These are phyloP conservation scores for Gila orcuttii DNA, from an alignment of 2,113 vertebrate genomes.

Conservation along the genomic window DNA sequence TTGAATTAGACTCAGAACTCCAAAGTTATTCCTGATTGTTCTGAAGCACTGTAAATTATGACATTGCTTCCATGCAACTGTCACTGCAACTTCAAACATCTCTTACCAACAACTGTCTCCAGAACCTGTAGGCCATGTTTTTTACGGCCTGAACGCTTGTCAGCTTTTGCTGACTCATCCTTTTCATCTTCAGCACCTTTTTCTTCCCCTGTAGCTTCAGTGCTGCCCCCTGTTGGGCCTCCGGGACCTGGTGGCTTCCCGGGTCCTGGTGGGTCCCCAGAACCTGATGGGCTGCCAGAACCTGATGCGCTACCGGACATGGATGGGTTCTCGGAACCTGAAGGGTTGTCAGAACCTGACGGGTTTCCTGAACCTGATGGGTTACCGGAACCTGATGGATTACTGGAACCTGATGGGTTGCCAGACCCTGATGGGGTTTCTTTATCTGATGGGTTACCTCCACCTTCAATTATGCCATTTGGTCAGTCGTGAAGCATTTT, in stretches of 20 bases:
- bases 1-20: slow-evolving; percentile 45
- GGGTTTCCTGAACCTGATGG: slow-evolving; percentile 21
- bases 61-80: slow-evolving; percentile 68
- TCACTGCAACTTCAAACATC: slow-evolving; percentile 55
- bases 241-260: slow-evolving; percentile 24
- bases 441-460: slow-evolving; percentile 40
- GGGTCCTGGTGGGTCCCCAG: slow-evolving; percentile 31
- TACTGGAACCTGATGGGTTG: neutral
- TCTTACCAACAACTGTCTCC: slow-evolving; percentile 74
- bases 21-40: slow-evolving; percentile 48
- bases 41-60: slow-evolving; percentile 58
- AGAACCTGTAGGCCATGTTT: slow-evolving; percentile 65
- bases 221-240: slow-evolving; percentile 1
- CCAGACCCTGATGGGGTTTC: slow-evolving; percentile 5
- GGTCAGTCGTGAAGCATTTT: neutral
- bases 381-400: slow-evolving; percentile 5
- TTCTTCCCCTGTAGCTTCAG: slow-evolving; percentile 47
- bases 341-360: neutral
- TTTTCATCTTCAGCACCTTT: slow-evolving; percentile 58
- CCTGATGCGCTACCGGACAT: neutral
- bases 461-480: slow-evolving; percentile 36
- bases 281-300: neutral
- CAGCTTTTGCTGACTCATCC: slow-evolving; percentile 57
- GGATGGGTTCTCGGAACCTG: neutral
- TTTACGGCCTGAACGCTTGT: slow-evolving; percentile 59